These are phyloP conservation scores for Leptoclinus maculatus DNA, from an alignment of 2,797 vertebrate species.

Conservation along the genomic window DNA sequence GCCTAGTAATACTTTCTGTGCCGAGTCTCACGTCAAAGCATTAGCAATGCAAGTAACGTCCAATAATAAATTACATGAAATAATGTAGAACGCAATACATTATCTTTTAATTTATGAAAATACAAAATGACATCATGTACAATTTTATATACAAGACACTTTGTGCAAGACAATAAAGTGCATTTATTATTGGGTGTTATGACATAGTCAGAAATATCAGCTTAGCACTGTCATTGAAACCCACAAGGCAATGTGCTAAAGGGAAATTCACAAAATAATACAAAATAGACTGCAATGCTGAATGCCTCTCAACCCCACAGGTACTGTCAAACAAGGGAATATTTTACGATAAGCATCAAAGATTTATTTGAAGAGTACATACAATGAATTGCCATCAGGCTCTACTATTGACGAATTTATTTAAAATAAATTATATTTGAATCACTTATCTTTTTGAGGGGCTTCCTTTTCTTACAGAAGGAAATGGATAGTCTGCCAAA, in stretches of 20 bases:
- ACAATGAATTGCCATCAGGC: conserved; percentile 44
- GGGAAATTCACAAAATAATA: conserved; percentile 71
- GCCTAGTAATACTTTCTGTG: not conserved
- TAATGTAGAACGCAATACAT: conserved; percentile 92
- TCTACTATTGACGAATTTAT: conserved; percentile 39
- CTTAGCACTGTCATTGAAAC: conserved; percentile 89
- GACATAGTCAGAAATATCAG: conserved; percentile 90
- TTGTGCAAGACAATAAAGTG: conserved; percentile 94
- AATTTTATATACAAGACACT: conserved; percentile 94
- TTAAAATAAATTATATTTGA: conserved; percentile 49
- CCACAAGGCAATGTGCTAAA: conserved; percentile 79
- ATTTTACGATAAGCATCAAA: conserved; percentile 74
- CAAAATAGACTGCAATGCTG: conserved; percentile 78
- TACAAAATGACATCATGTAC: conserved; percentile 99
- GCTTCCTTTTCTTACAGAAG: conserved; percentile 41
- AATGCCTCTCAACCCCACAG: conserved; percentile 83
- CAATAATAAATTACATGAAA: conserved; percentile 39
- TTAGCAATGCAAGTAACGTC: not conserved
- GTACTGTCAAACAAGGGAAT: conserved; percentile 76
- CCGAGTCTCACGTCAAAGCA: not conserved
- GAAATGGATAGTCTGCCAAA: conserved; percentile 20
- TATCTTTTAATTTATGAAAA: conserved; percentile 99
- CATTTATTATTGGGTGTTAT: conserved; percentile 89
- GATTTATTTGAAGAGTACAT: conserved; percentile 56
- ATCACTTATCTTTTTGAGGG: conserved; percentile 3